phyloP scores from a whole-genome alignment of 2,888 invertebrate species.

The Caenorhabditis imperialis region DNA sequence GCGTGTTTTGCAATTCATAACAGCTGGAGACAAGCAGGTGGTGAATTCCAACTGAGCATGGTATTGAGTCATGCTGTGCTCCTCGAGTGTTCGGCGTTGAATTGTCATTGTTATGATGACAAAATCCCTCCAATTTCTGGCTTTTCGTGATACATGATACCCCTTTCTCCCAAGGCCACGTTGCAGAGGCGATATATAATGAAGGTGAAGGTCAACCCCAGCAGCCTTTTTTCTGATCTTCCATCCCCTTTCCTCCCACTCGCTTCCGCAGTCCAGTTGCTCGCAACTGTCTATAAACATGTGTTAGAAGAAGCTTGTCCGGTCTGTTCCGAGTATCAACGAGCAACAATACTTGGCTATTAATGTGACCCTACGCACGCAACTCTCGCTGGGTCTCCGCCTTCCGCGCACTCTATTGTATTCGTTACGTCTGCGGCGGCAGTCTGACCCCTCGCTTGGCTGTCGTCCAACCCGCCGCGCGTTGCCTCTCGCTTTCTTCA shows the following conservation, averaged over 20 bases:
- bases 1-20: constrained; percentile 1
- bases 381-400: constrained; percentile 33
- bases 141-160: constrained; percentile 23
- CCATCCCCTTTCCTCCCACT: not conserved
- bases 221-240: constrained; percentile 9
- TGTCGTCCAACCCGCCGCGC: constrained; percentile 41
- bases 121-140: not conserved
- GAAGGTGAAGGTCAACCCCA: constrained; percentile 28
- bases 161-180: not conserved
- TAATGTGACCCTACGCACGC: constrained; percentile 57
- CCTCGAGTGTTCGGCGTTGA: constrained; percentile 9
- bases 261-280: not conserved
- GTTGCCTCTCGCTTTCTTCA: constrained; percentile 47
- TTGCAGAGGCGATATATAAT: constrained; percentile 14
- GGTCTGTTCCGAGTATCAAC: constrained; percentile 49
- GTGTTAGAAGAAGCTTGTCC: constrained; percentile 45
- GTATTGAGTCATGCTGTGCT: not conserved
- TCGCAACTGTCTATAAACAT: constrained; percentile 47
- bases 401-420: constrained; percentile 17
- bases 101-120: constrained; percentile 19
- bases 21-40: constrained; percentile 24
- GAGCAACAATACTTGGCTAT: constrained; percentile 56
- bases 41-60: constrained; percentile 15
- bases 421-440: constrained; percentile 43
- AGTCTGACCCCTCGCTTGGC: constrained; percentile 49